Evolutionary conservation across 92 coral and sea anemone species (phyloP).

Genomic region (Parazoanthus atlanticus): DNA sequence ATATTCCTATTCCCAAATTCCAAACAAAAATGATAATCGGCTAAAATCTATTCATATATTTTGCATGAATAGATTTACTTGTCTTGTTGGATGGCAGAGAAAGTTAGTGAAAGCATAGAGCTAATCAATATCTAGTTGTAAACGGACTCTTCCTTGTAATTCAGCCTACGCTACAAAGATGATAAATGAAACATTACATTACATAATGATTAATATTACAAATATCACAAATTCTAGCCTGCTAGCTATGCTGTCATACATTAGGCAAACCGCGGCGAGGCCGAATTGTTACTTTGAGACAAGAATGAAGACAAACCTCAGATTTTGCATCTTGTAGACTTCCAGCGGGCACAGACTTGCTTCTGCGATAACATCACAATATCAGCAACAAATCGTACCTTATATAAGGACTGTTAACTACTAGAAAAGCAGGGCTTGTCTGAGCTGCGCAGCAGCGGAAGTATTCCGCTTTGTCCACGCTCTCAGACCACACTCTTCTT

Average conservation of each 20-base stretch:
- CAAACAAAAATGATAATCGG: background rate
- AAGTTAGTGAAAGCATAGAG: background rate
- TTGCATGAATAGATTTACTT: background rate
- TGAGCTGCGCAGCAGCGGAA: background rate
- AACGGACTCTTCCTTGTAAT: too few species aligned
- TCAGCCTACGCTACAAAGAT: background rate
- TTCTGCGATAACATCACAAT: background rate
- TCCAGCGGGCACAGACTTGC: constrained; percentile 1
- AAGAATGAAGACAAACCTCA: constrained; percentile 19
- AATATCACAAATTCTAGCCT: background rate
- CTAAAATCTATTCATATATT: too few species aligned
- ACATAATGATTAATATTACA: too few species aligned
- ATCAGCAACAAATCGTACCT: background rate
- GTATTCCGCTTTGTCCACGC: too few species aligned
- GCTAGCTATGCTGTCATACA: background rate
- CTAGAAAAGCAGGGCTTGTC: background rate
- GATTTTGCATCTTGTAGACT: constrained; percentile 8
- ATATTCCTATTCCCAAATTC: too few species aligned
- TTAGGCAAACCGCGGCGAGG: background rate
- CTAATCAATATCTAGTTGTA: too few species aligned
- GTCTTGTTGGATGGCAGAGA: background rate
- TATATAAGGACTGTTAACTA: background rate
- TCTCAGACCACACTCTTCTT: too few species aligned
- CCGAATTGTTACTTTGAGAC: background rate
- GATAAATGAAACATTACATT: background rate